A percentile compares a stretch with the other conserved stretches of the same genome.
Conservation (phyloP, 2,888 invertebrate species). For the Cerastis leucographa region DNA sequence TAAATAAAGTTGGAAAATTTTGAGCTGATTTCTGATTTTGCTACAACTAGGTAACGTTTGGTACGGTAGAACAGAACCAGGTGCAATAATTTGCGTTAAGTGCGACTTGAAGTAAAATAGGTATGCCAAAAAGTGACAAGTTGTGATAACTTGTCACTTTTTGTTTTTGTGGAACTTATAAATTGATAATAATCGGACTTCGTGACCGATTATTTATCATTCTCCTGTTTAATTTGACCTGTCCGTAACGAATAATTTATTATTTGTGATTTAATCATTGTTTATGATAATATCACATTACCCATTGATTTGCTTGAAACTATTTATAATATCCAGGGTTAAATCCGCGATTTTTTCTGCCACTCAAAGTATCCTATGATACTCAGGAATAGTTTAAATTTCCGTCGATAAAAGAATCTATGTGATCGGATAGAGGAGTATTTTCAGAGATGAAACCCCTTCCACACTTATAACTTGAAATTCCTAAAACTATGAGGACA, state of each 20-base stretch:
- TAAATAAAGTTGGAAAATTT: neutral
- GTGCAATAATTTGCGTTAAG: conserved; percentile 18
- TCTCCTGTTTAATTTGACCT: conserved; percentile 4
- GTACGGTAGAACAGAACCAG: conserved; percentile 1
- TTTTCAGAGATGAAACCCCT: neutral
- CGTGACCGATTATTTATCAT: conserved; percentile 12
- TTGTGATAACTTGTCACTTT: too few relatives aligned
- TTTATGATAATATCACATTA: neutral
- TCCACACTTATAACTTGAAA: neutral
- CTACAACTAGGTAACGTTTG: neutral
- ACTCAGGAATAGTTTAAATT: neutral
- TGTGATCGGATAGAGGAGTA: neutral
- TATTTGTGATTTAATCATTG: conserved; percentile 21
- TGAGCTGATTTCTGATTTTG: neutral
- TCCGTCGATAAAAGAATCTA: neutral
- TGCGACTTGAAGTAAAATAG: conserved; percentile 18
- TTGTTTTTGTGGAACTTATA: neutral
- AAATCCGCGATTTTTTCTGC: neutral
- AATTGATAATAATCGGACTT: conserved; percentile 15
- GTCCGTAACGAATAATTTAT: conserved; percentile 5
- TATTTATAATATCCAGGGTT: neutral
- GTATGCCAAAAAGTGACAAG: conserved; percentile 4
- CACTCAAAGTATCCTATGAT: neutral
- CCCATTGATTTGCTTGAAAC: neutral
- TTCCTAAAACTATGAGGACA: neutral